Conservation (phyloP, 2,888 invertebrate species). For the Cepaea hortensis region DNA sequence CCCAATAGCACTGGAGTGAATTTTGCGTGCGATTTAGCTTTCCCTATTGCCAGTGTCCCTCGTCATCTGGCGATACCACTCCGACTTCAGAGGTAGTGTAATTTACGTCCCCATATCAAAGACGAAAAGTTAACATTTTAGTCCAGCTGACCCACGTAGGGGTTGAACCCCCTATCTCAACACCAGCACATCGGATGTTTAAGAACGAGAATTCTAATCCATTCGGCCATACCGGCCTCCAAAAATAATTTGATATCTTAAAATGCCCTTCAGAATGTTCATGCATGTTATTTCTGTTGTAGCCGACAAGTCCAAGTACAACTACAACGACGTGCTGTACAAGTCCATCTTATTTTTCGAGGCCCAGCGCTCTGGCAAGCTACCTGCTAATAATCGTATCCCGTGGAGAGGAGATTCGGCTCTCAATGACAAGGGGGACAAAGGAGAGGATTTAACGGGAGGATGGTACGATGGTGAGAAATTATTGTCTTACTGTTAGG, state of each 20-base stretch:
- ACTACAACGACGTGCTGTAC: conserved; percentile 65
- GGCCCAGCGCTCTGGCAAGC: conserved; percentile 72
- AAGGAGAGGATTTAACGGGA: conserved; percentile 71
- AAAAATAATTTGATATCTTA: background rate
- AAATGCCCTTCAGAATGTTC: background rate
- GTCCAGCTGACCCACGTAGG: too few species aligned
- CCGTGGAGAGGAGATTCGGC: conserved; percentile 72
- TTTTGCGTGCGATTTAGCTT: too few species aligned
- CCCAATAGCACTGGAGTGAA: background rate
- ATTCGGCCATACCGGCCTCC: background rate
- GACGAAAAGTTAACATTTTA: too few species aligned
- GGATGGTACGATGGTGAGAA: conserved; percentile 74
- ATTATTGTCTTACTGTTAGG: too few species aligned
- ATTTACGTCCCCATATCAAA: too few species aligned
- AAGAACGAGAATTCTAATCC: too few species aligned
- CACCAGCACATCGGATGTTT: too few species aligned
- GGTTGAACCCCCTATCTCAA: too few species aligned
- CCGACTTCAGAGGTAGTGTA: too few species aligned
- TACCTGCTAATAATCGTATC: conserved; percentile 70
- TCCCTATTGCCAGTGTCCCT: too few species aligned
- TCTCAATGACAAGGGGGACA: conserved; percentile 64
- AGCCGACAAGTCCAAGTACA: conserved; percentile 53
- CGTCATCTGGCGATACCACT: too few species aligned
- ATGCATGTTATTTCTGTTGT: background rate
- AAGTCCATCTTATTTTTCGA: conserved; percentile 73